Percentiles rank a stretch among this genome's conserved stretches.
phyloP scores from a whole-genome alignment of 2,888 invertebrate genomes.

The Epinotia bilunana region DNA sequence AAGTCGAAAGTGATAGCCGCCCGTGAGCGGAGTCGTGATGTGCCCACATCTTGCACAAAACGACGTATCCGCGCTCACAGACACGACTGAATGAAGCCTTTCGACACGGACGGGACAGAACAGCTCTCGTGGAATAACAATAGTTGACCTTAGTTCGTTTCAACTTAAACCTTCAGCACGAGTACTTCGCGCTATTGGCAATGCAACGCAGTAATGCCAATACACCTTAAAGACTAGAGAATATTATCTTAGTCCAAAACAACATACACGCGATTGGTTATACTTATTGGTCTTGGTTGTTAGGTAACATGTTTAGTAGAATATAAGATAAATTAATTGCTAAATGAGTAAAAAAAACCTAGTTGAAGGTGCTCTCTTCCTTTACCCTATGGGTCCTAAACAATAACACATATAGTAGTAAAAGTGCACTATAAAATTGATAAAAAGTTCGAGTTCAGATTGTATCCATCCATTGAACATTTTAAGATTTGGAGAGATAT shows the following conservation, averaged over 20 bases:
- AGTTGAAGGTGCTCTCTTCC: conserved; percentile 27
- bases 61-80: neutral
- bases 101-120: conserved; percentile 48
- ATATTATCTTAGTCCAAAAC: neutral
- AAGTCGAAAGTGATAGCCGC: conserved; percentile 75
- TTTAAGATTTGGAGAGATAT: neutral
- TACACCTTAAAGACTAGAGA: neutral
- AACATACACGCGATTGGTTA: neutral
- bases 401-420: neutral
- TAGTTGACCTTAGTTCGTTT: conserved; percentile 48
- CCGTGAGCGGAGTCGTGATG: conserved; percentile 69
- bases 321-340: neutral
- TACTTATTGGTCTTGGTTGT: neutral
- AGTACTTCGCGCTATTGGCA: conserved; percentile 2
- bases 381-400: neutral
- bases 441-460: too few relatives aligned
- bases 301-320: neutral
- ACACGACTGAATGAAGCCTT: neutral
- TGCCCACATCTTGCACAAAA: conserved; percentile 16
- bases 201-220: neutral
- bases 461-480: neutral
- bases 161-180: conserved; percentile 21
- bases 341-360: neutral
- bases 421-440: neutral
- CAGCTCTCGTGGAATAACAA: conserved; percentile 64